Evolutionary conservation across 2,888 invertebrate genomes (phyloP), one percentile per base, ranked within the genome.

Genomic region (Coleophora flavipennella): DNA sequence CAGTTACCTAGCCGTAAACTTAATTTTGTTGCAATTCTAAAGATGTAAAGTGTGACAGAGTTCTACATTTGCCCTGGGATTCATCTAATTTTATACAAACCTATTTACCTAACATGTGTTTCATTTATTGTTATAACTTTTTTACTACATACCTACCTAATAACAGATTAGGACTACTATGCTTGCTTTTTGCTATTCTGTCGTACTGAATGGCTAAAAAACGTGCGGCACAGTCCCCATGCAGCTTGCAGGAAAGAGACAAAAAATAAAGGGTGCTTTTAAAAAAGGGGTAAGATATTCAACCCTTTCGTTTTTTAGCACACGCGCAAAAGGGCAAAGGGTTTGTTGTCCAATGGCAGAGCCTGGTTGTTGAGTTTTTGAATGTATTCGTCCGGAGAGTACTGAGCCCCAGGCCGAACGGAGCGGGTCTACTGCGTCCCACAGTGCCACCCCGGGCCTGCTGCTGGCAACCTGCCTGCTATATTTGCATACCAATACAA

Each of bases 271-370:
- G 75, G 71, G 63, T 67, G 62, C 47, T 59, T 40, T 48, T 59
- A 69, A 70, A 70, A 77, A 79, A 74, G 70, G 83, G 80, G 77
- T 75, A 55, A 59, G 55, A 61, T 67, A 62, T 72, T 71, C 71
- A 79, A 80, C 81, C 85, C 83, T 80, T 81, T 69, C 55, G 40
- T 72, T 77, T 77, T 80, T 83, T 81, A 76, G 80, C 81, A 84
- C 84, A 83, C 65, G 81, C 83, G 81, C 83, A 83, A 69, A 69
- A 59, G 72, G 67, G 71, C 67, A 69, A 62, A 71, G 71, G 68
- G 50, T 57, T 62, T 60, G 55, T 62, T 67, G 62, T 64, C 84
- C 84, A 84, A 84, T 84, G 45, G 69, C 62, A 79, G 59, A 48
- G 54, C 67, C 65, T 70, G 52, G 57, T 63, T 68, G 61, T 50